Evolutionary conservation across 2,113 vertebrate genomes (phyloP).

Genomic region (Megaceryle maxima): DNA sequence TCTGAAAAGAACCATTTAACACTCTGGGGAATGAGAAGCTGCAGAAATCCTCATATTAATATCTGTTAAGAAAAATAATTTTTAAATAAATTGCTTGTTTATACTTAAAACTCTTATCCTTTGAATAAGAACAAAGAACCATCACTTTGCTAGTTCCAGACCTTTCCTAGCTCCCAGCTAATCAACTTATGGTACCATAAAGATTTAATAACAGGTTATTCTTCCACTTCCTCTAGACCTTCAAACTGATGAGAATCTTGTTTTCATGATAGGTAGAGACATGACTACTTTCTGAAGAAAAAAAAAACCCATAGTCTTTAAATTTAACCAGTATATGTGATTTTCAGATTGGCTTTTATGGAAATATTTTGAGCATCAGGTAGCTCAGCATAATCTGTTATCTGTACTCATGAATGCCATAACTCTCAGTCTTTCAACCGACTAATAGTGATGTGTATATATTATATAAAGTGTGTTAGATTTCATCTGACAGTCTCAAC

Average conservation of each 20-base stretch:
- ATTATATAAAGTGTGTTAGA: background rate
- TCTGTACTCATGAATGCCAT: background rate
- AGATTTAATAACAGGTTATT: slow-evolving; percentile 53
- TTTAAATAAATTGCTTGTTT: slow-evolving; percentile 26
- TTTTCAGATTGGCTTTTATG: slow-evolving; percentile 5
- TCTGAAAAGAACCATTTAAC: background rate
- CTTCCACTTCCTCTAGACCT: slow-evolving; percentile 42
- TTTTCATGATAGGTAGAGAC: slow-evolving; percentile 28
- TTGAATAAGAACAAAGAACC: background rate
- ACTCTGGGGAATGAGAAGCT: background rate
- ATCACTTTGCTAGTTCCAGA: background rate
- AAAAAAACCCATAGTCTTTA: slow-evolving; percentile 3
- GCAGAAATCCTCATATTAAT: background rate
- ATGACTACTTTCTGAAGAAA: background rate
- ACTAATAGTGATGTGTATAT: background rate
- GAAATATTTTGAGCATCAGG: slow-evolving; percentile 46
- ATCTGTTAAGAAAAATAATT: slow-evolving; percentile 9
- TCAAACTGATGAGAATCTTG: slow-evolving; percentile 29
- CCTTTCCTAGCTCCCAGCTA: slow-evolving; percentile 32
- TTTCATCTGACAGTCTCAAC: background rate
- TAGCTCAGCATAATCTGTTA: background rate
- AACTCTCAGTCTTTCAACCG: background rate
- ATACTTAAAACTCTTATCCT: background rate
- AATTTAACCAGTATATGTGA: background rate
- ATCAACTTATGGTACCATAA: slow-evolving; percentile 48